A percentile compares a stretch with the other conserved stretches of the same genome.
These are phyloP conservation scores for Cydia strobilella DNA, from an alignment of 1,140 invertebrate genomes.

Conservation along the genomic window DNA sequence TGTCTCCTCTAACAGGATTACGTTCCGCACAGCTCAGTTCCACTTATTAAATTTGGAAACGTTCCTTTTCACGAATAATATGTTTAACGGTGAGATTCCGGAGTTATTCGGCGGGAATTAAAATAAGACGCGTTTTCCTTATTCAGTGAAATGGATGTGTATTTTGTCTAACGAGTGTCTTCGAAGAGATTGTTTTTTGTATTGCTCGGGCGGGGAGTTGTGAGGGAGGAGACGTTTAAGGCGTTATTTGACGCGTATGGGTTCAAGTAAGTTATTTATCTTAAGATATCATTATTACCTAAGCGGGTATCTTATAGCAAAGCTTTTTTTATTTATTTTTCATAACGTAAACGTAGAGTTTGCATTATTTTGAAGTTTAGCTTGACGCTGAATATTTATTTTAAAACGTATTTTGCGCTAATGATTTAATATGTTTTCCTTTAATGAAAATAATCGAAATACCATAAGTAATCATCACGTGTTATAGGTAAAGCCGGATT, in stretches of 20 bases:
- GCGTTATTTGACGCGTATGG: background rate
- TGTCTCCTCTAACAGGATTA: constrained; percentile 25
- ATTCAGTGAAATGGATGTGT: constrained; percentile 33
- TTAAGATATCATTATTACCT: too few relatives aligned
- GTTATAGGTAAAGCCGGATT: too few relatives aligned
- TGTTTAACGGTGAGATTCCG: constrained; percentile 49
- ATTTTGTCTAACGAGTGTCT: background rate
- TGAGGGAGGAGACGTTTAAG: background rate
- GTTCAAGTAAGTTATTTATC: background rate
- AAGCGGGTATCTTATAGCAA: too few relatives aligned
- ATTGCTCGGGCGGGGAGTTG: background rate
- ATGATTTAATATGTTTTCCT: too few relatives aligned
- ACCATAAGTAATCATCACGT: background rate
- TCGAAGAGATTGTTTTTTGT: background rate
- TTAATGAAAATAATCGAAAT: background rate
- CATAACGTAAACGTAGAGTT: too few relatives aligned
- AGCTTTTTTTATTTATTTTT: too few relatives aligned
- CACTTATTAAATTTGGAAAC: constrained; percentile 46
- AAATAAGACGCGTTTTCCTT: constrained; percentile 43
- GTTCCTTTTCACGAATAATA: constrained; percentile 49
- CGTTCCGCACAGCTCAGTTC: constrained; percentile 20
- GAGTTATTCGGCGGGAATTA: constrained; percentile 56
- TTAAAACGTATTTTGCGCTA: too few relatives aligned
- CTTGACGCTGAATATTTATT: too few relatives aligned
- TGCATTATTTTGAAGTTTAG: too few relatives aligned